Percentiles rank a stretch among this genome's conserved stretches.
These are phyloP conservation scores for Tipula unca DNA, from an alignment of 2,888 invertebrate genomes.

Conservation along the genomic window DNA sequence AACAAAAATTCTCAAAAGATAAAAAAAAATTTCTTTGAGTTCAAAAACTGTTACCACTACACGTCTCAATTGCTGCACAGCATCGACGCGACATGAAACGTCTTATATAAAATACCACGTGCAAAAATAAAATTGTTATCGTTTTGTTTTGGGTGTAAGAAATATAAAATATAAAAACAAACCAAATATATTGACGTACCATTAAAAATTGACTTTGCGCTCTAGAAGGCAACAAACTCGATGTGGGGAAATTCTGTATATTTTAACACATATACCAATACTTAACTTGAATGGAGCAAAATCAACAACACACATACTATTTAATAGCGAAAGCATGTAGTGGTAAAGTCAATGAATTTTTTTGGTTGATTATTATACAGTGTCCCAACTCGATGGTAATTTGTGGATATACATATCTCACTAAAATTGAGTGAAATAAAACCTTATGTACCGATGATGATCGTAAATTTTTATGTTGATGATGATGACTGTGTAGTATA, in stretches of 20 bases:
- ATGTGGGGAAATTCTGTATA: neutral
- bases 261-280: neutral
- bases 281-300: neutral
- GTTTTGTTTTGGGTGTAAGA: neutral
- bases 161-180: neutral
- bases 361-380: neutral
- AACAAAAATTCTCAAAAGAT: neutral
- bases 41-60: neutral
- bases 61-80: neutral
- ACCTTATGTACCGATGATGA: neutral
- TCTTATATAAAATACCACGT: conserved; percentile 2
- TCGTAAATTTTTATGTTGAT: neutral
- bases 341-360: neutral
- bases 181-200: neutral
- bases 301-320: neutral
- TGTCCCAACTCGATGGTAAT: neutral
- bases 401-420: neutral
- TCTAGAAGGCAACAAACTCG: neutral
- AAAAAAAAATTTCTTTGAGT: neutral
- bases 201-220: neutral
- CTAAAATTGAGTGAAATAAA: neutral
- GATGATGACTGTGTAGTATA: neutral
- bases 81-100: neutral
- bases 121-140: neutral
- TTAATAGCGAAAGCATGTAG: neutral